Base-by-base conservation (phyloP, 2,113 vertebrate genomes). In the Rafetus swinhoei region DNA sequence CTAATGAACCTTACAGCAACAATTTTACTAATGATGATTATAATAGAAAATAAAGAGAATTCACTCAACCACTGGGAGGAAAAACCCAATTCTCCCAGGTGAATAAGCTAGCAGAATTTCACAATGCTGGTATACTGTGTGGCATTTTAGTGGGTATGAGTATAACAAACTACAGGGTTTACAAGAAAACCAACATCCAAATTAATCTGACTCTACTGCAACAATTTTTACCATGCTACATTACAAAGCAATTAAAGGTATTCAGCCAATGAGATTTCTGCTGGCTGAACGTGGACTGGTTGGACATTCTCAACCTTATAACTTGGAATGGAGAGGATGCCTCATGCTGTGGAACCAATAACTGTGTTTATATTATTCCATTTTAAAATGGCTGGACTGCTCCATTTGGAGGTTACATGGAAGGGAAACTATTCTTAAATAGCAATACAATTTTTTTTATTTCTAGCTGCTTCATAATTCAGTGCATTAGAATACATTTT, bases 391-490 rank as follows among this genome's bases (percentile, higher is more conserved):
- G 25, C 53, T 84, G 93, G 84, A 69, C 74, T 85, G 65, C 45
- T 82, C 55, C 45, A 79, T 82, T 87, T 56, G 12, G 83, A 96
- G 57, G 88, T 65, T 77, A 90, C 50, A 80, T 22, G 35, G 39
- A 88, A 87, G 21, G 54, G 15, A n/a, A 74, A 84, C 19, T 35
- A 79, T 81, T 92, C 89, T 91, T 60, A 86, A 86, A 84, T 50
- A 52, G 27, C 55, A 56, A 45, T 87, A 92, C 90, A 62, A 62
- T 79, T 80, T 74, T 94, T 81, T 69, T 79, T 77, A 52, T 85
- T 95, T 89, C 89, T 60, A 93, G 53, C 79, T 76, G 65, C 1
- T 89, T 94, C 93, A 54, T 79, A 89, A 82, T 90, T 92, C 82
- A 81, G 54, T 72, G 72, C 18, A 93, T 90, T 87, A 84, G 1